phyloP scores from a whole-genome alignment of 2,888 invertebrate genomes.

The Macrosiphum euphorbiae region DNA sequence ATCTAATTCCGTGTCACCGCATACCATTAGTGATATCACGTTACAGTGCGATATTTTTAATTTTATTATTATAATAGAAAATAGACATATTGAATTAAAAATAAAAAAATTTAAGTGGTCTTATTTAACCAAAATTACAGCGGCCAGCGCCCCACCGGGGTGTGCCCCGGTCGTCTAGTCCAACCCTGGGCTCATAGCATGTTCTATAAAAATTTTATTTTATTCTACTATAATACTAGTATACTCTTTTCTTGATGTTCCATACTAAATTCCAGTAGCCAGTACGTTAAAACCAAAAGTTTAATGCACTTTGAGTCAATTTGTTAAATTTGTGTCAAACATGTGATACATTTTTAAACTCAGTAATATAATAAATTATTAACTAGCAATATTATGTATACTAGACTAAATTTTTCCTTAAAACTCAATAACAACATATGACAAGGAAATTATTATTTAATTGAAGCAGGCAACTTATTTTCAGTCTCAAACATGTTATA shows the following conservation, averaged over 20 bases:
- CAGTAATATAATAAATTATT: too few relatives aligned
- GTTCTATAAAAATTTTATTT: too few relatives aligned
- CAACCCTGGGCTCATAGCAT: background rate
- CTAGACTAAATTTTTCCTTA: background rate
- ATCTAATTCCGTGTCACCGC: background rate
- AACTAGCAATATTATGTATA: background rate
- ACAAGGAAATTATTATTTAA: background rate
- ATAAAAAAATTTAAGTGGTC: slow-evolving; percentile 1
- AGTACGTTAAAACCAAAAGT: too few relatives aligned
- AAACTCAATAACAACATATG: background rate
- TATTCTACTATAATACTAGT: too few relatives aligned
- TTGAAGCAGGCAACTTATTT: background rate
- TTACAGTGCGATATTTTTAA: slow-evolving; percentile 18
- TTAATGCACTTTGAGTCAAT: too few relatives aligned
- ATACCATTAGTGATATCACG: background rate
- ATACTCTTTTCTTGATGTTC: too few relatives aligned
- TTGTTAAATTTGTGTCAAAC: too few relatives aligned
- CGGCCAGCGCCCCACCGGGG: background rate
- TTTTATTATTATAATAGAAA: background rate
- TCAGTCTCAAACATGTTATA: too few relatives aligned
- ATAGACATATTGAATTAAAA: slow-evolving; percentile 16
- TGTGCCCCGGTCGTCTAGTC: background rate
- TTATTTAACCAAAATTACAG: background rate
- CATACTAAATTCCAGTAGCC: too few relatives aligned
- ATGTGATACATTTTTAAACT: too few relatives aligned